Evolutionary conservation across 2,113 vertebrate species (phyloP).

Genomic region (Agapornis roseicollis): DNA sequence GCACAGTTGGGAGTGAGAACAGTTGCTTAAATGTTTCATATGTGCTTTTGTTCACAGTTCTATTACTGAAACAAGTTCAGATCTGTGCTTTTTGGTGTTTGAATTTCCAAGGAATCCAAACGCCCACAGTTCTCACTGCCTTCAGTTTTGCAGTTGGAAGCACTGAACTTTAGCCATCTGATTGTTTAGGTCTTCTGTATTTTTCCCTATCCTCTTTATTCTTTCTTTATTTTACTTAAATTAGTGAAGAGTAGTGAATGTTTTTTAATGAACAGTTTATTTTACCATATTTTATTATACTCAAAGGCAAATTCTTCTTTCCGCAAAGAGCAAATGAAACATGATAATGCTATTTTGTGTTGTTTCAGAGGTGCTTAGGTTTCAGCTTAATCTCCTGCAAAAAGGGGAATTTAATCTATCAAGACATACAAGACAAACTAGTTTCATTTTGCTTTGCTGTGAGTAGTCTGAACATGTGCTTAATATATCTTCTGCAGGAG

Average conservation of each 20-base stretch:
- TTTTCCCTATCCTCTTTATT: neutral
- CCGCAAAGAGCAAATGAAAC: neutral
- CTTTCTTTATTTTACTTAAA: neutral
- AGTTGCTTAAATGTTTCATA: neutral
- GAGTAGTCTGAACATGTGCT: neutral
- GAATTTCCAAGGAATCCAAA: neutral
- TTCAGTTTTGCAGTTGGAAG: neutral
- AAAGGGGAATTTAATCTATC: neutral
- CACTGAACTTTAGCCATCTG: neutral
- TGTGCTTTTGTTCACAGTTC: neutral
- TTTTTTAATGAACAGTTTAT: neutral
- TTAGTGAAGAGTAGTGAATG: neutral
- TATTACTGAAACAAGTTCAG: neutral
- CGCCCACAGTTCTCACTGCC: neutral
- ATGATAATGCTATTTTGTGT: neutral
- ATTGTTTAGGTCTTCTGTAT: neutral
- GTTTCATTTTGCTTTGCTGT: neutral
- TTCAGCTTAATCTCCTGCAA: neutral
- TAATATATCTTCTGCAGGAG: neutral
- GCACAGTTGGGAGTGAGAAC: neutral
- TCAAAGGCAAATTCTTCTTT: neutral
- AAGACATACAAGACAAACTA: neutral
- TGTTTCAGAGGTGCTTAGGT: neutral
- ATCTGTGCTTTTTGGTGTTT: neutral
- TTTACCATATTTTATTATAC: neutral